Evolutionary conservation across 2,797 vertebrate species (phyloP), one percentile per base, ranked within the genome.

Genomic region (Enteromius argenteus): DNA sequence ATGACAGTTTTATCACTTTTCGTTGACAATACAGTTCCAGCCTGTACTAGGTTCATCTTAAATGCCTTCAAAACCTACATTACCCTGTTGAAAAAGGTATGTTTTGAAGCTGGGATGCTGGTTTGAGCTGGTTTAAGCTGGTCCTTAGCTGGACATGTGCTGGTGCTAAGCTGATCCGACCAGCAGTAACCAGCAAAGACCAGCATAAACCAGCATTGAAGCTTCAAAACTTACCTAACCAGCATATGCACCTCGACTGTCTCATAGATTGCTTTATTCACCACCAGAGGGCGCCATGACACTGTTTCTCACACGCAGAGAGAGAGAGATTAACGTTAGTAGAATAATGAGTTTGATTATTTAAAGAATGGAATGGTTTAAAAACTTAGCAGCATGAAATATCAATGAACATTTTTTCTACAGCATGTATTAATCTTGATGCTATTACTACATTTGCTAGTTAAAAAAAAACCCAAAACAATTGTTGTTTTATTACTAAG

Each of bases 271-370:
- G 19, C 13, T 60, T 44, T 49, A 9, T 17, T 49, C 15, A 9
- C 56, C 80, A 74, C 56, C 19, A 82, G 80, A 74, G 42, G 21
- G 69, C 21, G n/a, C 14, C 49, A 64, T 32, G 7, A 51, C 80
- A 74, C 56, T n/a, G 23, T 64, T 49, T 37, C 51, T 64, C 4
- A 14, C 17, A 60, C 15, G 42, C n/a, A 13, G 56, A 60, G 53
- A n/a, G 53, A 56, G 53, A 39, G 58, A 39, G 21, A 60, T 2
- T 68, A 3, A 11, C 19, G n/a, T 68, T 21, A 72, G 27, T 3
- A 71, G 67, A 35, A 3, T 9, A 15, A 44, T 72, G 37, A 32
- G 14, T 72, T 39, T 46, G 2, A 42, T 32, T 80, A 13, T 71
- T 42, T 42, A 56, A 23, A 56, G 35, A 53, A 46, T 51, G 14